Percentiles rank a stretch among this genome's conserved stretches.
Conservation (phyloP, 2,113 vertebrate genomes). For the Peromyscus leucopus region DNA sequence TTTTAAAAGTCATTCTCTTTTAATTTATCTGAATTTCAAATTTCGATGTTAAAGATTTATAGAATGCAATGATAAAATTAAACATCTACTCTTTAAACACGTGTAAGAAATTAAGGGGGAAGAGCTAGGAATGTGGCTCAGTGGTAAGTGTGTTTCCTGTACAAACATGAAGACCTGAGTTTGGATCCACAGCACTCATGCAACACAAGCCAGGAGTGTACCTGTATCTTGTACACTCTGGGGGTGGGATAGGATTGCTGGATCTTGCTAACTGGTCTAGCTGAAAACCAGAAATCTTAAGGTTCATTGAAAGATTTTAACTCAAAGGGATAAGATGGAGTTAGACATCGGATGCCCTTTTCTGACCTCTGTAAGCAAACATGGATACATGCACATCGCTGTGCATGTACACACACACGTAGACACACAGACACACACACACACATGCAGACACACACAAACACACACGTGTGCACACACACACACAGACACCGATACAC, state of each 20-base stretch:
- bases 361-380: not conserved
- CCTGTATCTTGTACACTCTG: not conserved
- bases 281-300: not conserved
- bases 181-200: not conserved
- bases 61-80: not conserved
- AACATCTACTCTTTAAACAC: slow-evolving; percentile 17
- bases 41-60: slow-evolving; percentile 11
- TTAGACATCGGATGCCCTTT: not conserved
- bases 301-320: not conserved
- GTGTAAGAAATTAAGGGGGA: not conserved
- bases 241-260: not conserved
- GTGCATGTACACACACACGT: not conserved
- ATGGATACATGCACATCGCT: not conserved
- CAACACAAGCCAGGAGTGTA: not conserved
- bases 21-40: slow-evolving; percentile 50
- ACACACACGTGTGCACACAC: not conserved
- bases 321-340: not conserved
- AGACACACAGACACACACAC: not conserved
- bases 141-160: not conserved
- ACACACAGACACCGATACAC: not conserved
- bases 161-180: not conserved
- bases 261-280: not conserved
- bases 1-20: slow-evolving; percentile 35
- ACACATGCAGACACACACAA: not conserved
- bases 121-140: not conserved